Conservation (phyloP, 1,140 invertebrate species). For the Probaryconus sp. region DNA sequence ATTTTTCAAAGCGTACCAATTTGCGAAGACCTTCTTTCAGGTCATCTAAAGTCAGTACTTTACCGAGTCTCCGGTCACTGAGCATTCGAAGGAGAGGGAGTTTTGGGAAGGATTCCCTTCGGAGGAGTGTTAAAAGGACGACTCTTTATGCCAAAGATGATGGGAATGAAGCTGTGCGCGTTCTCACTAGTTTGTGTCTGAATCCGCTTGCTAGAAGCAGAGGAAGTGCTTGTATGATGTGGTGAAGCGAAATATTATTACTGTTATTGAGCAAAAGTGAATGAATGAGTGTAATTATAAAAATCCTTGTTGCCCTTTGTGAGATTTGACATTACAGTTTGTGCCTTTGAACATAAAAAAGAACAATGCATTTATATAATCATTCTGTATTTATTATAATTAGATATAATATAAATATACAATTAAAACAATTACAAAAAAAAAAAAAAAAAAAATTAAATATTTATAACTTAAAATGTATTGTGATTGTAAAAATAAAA, state of each 20-base stretch:
- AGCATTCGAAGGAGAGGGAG: constrained; percentile 21
- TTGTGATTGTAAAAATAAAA: no score
- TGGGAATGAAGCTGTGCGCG: constrained; percentile 70
- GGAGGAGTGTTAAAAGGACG: constrained; percentile 64
- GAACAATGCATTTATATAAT: no score
- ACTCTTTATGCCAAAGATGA: constrained; percentile 76
- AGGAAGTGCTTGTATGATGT: constrained; percentile 73
- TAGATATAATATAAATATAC: no score
- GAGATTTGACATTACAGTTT: neutral
- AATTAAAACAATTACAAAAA: no score
- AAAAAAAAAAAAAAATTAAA: no score
- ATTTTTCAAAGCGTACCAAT: constrained; percentile 20
- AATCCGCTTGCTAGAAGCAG: constrained; percentile 73
- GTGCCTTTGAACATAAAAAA: constrained; percentile 6
- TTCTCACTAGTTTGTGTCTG: constrained; percentile 71
- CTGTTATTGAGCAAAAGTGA: no score
- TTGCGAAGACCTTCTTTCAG: constrained; percentile 55
- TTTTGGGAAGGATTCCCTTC: constrained; percentile 36
- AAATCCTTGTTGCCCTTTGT: constrained; percentile 32
- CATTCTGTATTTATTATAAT: neutral
- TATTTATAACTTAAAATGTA: neutral
- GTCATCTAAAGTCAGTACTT: constrained; percentile 43
- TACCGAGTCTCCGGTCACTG: constrained; percentile 58
- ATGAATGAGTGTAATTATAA: neutral
- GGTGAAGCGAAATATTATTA: no score